Percentiles rank a stretch among this genome's conserved stretches.
These are phyloP conservation scores for Paedocypris sp. DNA, from an alignment of 2,113 vertebrate species.

Conservation along the genomic window DNA sequence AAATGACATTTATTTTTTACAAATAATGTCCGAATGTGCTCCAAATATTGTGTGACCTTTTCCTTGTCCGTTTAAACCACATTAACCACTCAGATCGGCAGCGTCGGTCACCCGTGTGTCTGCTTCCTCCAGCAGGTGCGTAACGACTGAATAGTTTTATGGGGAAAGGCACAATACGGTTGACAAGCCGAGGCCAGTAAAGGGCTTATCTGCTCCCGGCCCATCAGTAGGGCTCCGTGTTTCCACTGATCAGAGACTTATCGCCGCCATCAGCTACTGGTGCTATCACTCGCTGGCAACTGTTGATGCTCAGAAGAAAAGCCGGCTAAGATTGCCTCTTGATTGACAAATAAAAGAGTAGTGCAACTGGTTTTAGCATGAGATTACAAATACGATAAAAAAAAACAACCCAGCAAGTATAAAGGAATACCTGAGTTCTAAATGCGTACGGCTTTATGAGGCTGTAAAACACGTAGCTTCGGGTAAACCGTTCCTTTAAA, in stretches of 20 bases:
- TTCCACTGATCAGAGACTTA: constrained; percentile 18
- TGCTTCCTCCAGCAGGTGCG: constrained; percentile 14
- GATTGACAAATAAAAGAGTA: background rate
- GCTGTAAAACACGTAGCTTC: no score
- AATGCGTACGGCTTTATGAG: no score
- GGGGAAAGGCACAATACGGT: background rate
- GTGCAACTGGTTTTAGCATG: background rate
- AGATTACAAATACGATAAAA: background rate
- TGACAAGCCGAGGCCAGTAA: constrained; percentile 1
- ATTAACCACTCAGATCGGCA: background rate
- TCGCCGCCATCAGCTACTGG: constrained; percentile 11
- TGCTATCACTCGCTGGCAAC: background rate
- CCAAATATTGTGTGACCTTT: no score
- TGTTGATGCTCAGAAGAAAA: background rate
- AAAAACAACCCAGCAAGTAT: no score
- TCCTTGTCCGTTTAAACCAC: background rate
- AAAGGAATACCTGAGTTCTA: no score
- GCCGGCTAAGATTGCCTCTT: background rate
- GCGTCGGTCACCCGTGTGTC: background rate
- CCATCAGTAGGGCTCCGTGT: constrained; percentile 3
- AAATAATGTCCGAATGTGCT: no score
- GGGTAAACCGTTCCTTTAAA: no score
- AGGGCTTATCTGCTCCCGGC: constrained; percentile 1
- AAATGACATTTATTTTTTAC: no score
- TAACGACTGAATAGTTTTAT: constrained; percentile 6